These are phyloP conservation scores for Phania funesta DNA, from an alignment of 2,888 invertebrate species.

Conservation along the genomic window DNA sequence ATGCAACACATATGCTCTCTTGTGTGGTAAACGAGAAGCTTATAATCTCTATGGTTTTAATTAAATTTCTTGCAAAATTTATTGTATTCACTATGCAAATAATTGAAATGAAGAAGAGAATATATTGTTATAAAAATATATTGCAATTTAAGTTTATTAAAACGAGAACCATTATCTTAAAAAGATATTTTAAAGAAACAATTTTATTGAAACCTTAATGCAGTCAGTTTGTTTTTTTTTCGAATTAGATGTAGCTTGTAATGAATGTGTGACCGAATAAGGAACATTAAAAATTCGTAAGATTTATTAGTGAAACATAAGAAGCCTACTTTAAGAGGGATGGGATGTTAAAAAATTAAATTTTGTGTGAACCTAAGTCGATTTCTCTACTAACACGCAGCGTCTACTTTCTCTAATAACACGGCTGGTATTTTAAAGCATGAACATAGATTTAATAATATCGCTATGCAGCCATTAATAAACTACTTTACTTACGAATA, in stretches of 20 bases:
- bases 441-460: constrained; percentile 75
- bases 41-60: constrained; percentile 60
- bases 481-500: constrained; percentile 35
- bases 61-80: constrained; percentile 57
- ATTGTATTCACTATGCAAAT: constrained; percentile 29
- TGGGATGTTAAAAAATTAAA: too few relatives aligned
- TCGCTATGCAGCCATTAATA: constrained; percentile 76
- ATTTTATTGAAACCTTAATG: too few relatives aligned
- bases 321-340: too few relatives aligned
- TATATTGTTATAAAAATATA: not conserved
- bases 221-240: too few relatives aligned
- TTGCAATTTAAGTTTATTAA: constrained; percentile 1
- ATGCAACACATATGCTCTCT: constrained; percentile 57
- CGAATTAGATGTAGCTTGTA: too few relatives aligned
- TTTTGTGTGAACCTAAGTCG: too few relatives aligned
- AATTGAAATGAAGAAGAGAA: constrained; percentile 38
- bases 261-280: too few relatives aligned
- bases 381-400: too few relatives aligned
- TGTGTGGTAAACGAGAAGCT: constrained; percentile 1
- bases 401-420: not conserved
- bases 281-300: too few relatives aligned
- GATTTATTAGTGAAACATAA: too few relatives aligned
- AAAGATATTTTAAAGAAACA: too few relatives aligned
- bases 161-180: too few relatives aligned
- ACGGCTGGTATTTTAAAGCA: constrained; percentile 15